These are phyloP conservation scores for Aselliscus stoliczkanus DNA, from an alignment of 2,797 vertebrate species.

Conservation along the genomic window DNA sequence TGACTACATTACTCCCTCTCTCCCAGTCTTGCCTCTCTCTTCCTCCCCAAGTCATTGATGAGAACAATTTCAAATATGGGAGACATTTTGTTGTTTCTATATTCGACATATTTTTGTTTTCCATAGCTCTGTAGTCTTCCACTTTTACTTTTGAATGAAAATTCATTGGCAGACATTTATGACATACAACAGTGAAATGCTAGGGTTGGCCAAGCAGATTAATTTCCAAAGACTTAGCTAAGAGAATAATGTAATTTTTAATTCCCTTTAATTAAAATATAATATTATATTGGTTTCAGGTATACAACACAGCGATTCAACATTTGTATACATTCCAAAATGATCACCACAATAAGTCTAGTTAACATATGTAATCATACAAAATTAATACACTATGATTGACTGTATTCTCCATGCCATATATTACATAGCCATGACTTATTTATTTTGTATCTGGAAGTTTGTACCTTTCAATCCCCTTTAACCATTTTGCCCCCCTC, in stretches of 20 bases:
- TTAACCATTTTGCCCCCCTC: not conserved
- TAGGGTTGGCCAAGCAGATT: not conserved
- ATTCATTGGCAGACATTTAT: slow-evolving; percentile 1
- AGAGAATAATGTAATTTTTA: not conserved
- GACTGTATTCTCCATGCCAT: not conserved
- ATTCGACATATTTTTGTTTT: slow-evolving; percentile 24
- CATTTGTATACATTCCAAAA: not conserved
- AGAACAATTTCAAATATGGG: slow-evolving; percentile 26
- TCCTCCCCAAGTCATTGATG: not conserved
- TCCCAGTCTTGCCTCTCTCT: not conserved
- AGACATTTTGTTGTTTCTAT: not conserved
- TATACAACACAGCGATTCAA: not conserved
- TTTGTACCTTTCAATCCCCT: not conserved
- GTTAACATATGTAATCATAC: not conserved
- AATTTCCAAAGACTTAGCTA: slow-evolving; percentile 35
- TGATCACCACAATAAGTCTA: not conserved
- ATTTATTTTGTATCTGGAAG: not conserved
- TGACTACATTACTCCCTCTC: not conserved
- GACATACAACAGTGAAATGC: not conserved
- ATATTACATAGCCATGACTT: not conserved
- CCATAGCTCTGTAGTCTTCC: not conserved
- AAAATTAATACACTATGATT: not conserved
- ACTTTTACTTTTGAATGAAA: slow-evolving; percentile 35
- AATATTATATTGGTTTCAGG: not conserved
- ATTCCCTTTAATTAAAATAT: not conserved